A percentile compares a stretch with the other conserved stretches of the same genome.
These are phyloP conservation scores for Hoplodrina ambigua DNA, from an alignment of 2,888 invertebrate species.

Conservation along the genomic window DNA sequence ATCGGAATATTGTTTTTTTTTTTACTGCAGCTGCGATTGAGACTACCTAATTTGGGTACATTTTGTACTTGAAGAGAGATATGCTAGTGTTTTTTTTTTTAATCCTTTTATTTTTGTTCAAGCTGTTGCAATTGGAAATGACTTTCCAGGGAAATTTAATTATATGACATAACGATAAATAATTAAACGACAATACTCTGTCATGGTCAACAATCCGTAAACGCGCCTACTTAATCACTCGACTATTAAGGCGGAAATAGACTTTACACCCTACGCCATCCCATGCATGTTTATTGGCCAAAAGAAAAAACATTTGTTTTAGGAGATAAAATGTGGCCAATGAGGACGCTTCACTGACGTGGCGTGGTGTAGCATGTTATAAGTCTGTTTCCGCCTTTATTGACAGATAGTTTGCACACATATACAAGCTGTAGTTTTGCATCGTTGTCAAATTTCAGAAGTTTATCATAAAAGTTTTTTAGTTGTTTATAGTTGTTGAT, in stretches of 20 bases:
- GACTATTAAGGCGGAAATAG: neutral
- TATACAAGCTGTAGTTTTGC: too few species aligned
- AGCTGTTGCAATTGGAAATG: neutral
- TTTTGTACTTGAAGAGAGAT: slow-evolving; percentile 30
- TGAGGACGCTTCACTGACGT: too few species aligned
- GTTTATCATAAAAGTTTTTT: too few species aligned
- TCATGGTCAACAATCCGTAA: slow-evolving; percentile 9
- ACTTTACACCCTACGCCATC: too few species aligned
- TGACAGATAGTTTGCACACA: neutral
- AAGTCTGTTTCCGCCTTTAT: too few species aligned
- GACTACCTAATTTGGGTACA: slow-evolving; percentile 20
- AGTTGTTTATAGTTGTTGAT: too few species aligned
- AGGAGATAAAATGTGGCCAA: too few species aligned
- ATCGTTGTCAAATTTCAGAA: too few species aligned
- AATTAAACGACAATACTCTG: slow-evolving; percentile 2
- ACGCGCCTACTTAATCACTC: slow-evolving; percentile 6
- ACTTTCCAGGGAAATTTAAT: neutral
- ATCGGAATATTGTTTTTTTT: slow-evolving; percentile 6
- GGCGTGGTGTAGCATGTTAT: too few species aligned
- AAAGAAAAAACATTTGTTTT: too few species aligned
- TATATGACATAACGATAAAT: slow-evolving; percentile 14
- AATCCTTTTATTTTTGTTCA: neutral
- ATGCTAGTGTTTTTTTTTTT: neutral
- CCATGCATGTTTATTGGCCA: too few species aligned
- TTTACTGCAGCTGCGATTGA: neutral